Evolutionary conservation across 2,797 vertebrate genomes (phyloP), one percentile per base, ranked within the genome.

Genomic region (Nyctibius grandis): DNA sequence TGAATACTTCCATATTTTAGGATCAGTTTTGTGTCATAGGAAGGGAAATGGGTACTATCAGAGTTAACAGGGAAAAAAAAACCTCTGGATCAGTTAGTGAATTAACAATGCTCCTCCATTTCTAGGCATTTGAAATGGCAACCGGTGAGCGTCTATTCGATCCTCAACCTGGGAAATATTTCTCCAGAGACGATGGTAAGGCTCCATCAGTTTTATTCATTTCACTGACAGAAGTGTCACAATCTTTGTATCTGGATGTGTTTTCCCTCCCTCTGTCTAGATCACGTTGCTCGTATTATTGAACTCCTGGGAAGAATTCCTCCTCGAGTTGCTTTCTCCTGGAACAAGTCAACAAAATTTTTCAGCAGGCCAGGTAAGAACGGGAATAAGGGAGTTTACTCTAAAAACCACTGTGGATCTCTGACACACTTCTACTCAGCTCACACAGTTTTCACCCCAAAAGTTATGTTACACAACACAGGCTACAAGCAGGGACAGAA

Each of bases 291-390:
- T 87, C 97, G 98, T 85, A 98, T 99, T 81, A 98, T 98, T 42
- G 98, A 99, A 86, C 98, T 99, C 82, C 97, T 99, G 38, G 98
- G 98, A 72, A 98, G 97, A 96, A 98, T 99, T 74, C 98, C 98
- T 68, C 94, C 97, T 53, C 95, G 97, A 80, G 96, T 98, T 36
- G 97, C 97, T 67, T 92, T 98, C 64, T 98, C 98, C 21, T 98
- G 98, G 44, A 99, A 98, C 96, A 98, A 98, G 88, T 98, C 98
- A n/a, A 94, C 97, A 61, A 95, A 98, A 14, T 99, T 98, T 97
- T 99, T 99, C 94, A 98, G 90, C 95, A 97, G 86, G 59, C 98
- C 97, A 97, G 98, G 99, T 99, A 93, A 96, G 95, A 88, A 83
- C 1, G 9, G 13, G 34, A 50, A 20, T n/a, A 68, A 51, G 60